Conservation (phyloP, 2,113 vertebrate genomes). For the Mobula hypostoma region DNA sequence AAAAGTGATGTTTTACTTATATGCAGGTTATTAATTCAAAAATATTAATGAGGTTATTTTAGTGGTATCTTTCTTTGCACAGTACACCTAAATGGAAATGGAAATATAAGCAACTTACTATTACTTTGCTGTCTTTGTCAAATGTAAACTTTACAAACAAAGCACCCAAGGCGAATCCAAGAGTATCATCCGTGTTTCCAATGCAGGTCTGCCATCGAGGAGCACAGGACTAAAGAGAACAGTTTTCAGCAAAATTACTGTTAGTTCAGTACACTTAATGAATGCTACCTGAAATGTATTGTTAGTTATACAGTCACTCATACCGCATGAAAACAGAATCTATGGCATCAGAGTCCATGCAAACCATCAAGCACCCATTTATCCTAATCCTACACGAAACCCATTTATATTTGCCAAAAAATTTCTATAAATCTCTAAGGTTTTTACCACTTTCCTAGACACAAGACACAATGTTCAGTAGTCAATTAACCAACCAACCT, state of each 20-base stretch:
- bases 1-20: neutral
- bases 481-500: no score
- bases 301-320: no score
- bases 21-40: neutral
- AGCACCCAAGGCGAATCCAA: conserved; percentile 89
- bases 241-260: neutral
- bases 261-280: neutral
- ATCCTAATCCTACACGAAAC: no score
- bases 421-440: no score
- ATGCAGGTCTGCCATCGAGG: conserved; percentile 98
- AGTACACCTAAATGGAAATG: neutral
- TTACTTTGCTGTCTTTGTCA: conserved; percentile 88
- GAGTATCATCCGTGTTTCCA: conserved; percentile 84
- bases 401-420: no score
- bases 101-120: conserved; percentile 61
- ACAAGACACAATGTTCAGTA: no score
- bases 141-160: conserved; percentile 94
- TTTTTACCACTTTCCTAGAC: no score
- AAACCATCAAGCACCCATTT: no score
- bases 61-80: neutral
- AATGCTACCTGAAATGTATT: neutral
- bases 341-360: no score
- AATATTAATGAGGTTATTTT: neutral
- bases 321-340: no score
- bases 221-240: conserved; percentile 71